These are phyloP conservation scores for Drosophila ambigua DNA, from an alignment of 1,140 invertebrate genomes.

Conservation along the genomic window DNA sequence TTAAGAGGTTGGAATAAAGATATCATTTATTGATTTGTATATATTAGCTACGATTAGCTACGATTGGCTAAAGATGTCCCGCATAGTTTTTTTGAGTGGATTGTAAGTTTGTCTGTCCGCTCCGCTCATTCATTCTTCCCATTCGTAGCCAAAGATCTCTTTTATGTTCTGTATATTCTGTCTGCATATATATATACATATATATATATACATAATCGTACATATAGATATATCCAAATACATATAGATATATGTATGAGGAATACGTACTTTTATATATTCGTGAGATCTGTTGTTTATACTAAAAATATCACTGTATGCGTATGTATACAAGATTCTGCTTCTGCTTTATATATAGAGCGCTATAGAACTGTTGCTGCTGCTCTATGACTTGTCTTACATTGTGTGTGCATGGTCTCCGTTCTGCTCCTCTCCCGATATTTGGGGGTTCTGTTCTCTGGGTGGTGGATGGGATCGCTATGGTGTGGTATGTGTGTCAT, in stretches of 20 bases:
- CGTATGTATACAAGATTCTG: constrained; percentile 60
- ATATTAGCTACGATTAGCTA: too few relatives aligned
- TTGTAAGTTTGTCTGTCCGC: constrained; percentile 36
- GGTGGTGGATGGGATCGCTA: constrained; percentile 4
- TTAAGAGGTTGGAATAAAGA: neutral
- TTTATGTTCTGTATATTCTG: constrained; percentile 32
- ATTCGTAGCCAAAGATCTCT: constrained; percentile 39
- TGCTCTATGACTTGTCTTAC: constrained; percentile 29
- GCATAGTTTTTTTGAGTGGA: neutral
- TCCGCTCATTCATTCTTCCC: constrained; percentile 42
- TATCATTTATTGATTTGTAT: too few relatives aligned
- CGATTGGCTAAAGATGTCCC: too few relatives aligned
- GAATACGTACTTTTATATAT: constrained; percentile 39
- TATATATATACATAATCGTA: constrained; percentile 48
- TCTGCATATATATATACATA: constrained; percentile 11
- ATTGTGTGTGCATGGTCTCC: constrained; percentile 29
- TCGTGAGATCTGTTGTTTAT: constrained; percentile 74
- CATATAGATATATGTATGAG: constrained; percentile 23
- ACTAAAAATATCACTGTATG: constrained; percentile 83
- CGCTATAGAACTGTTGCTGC: neutral
- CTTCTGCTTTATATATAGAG: constrained; percentile 41
- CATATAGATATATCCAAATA: constrained; percentile 35
- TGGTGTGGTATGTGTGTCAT: constrained; percentile 54
- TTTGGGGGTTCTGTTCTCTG: neutral
- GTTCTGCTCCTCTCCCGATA: neutral